Conservation (phyloP, 2,797 vertebrate species). For the Schizothorax lantsangensis region DNA sequence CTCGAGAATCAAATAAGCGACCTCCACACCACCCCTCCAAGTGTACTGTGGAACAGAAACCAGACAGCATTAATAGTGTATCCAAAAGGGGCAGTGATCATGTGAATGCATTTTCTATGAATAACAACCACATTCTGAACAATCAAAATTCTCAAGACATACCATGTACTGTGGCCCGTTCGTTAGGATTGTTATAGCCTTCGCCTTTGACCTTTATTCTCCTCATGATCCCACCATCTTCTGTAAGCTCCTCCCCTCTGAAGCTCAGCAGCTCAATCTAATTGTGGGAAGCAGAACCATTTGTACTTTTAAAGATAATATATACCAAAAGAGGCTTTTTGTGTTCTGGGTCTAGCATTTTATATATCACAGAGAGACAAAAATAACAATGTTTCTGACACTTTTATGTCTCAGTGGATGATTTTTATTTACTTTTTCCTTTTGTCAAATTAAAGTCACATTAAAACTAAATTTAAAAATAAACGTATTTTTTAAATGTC, state of each 20-base stretch:
- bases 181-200: conserved; percentile 90
- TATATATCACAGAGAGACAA: not conserved
- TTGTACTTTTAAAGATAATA: conserved; percentile 6
- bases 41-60: conserved; percentile 79
- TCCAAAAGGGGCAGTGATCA: not conserved
- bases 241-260: conserved; percentile 89
- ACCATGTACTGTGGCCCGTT: conserved; percentile 91
- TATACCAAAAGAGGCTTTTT: not conserved
- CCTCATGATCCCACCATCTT: conserved; percentile 88
- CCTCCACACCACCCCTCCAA: conserved; percentile 85
- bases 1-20: conserved; percentile 87
- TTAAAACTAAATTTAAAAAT: not conserved
- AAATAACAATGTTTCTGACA: not conserved
- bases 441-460: not conserved
- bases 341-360: not conserved
- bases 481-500: not conserved
- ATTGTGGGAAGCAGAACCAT: not conserved
- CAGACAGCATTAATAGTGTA: conserved; percentile 19
- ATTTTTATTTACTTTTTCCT: not conserved
- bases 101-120: not conserved
- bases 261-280: conserved; percentile 89
- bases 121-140: not conserved
- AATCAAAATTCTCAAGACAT: conserved; percentile 55
- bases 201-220: conserved; percentile 95
- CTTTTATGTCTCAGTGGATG: not conserved